Conservation (phyloP, 2,888 invertebrate genomes). For the Ormyrus rosae region DNA sequence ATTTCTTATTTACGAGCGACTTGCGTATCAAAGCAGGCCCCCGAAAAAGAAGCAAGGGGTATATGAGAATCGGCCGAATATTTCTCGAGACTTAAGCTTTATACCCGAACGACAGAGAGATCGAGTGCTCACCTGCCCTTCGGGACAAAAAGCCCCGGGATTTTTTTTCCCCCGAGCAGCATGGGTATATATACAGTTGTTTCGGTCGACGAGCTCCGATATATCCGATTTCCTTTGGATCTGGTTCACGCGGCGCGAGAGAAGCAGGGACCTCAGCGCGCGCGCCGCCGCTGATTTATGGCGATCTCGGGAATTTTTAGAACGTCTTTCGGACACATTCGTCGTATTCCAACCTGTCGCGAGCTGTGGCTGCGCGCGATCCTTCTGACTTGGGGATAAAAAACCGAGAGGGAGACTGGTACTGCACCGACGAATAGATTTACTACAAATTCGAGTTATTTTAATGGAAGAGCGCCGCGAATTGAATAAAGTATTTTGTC, state of each 20-base stretch:
- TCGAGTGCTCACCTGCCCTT: constrained; percentile 42
- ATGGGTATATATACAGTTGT: constrained; percentile 63
- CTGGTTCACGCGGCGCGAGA: constrained; percentile 58
- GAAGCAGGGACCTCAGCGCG: constrained; percentile 22
- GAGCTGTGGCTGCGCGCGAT: not conserved
- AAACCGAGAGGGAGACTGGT: constrained; percentile 19
- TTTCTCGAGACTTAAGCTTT: constrained; percentile 30
- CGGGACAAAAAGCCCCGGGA: constrained; percentile 6
- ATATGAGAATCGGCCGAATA: constrained; percentile 20
- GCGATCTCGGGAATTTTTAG: constrained; percentile 55
- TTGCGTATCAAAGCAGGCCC: not conserved
- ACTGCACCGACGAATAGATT: constrained; percentile 36
- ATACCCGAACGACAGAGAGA: constrained; percentile 33
- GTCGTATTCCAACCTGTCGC: constrained; percentile 47
- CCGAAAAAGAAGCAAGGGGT: not conserved
- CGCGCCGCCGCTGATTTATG: constrained; percentile 52
- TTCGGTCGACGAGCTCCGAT: constrained; percentile 72
- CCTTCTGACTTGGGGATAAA: constrained; percentile 12
- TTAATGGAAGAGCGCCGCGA: constrained; percentile 47
- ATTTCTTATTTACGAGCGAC: constrained; percentile 49
- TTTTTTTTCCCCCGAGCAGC: constrained; percentile 27
- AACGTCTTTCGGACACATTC: constrained; percentile 50
- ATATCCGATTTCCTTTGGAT: constrained; percentile 64
- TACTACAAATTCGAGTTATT: constrained; percentile 49
- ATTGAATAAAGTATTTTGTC: constrained; percentile 1